Conservation (phyloP, 2,113 vertebrate genomes). For the Pachypanchax playfairii region DNA sequence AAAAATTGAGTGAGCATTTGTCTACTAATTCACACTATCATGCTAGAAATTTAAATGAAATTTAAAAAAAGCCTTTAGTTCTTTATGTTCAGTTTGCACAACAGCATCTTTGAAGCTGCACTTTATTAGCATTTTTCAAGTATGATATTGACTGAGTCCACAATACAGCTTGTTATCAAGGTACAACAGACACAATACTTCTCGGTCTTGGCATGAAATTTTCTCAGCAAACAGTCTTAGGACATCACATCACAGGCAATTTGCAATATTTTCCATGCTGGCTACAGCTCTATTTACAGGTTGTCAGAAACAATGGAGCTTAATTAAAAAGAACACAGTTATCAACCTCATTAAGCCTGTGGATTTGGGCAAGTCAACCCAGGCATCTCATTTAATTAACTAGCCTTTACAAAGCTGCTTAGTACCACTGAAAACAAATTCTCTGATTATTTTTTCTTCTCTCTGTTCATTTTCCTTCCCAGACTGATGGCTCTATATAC, state of each 20-base stretch:
- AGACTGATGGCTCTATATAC: not conserved
- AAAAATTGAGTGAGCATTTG: not conserved
- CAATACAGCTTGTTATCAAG: conserved; percentile 27
- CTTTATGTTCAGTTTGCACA: not conserved
- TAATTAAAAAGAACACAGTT: conserved; percentile 67
- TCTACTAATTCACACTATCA: not conserved
- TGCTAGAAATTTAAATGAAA: not conserved
- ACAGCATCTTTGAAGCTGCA: not conserved
- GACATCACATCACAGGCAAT: conserved; percentile 40
- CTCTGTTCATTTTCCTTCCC: not conserved
- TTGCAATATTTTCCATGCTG: conserved; percentile 30
- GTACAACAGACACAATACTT: conserved; percentile 10
- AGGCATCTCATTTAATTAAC: conserved; percentile 67
- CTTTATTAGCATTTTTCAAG: not conserved
- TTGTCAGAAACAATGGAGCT: conserved; percentile 57
- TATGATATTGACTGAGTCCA: not conserved
- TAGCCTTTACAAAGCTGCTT: conserved; percentile 48
- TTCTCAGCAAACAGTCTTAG: conserved; percentile 26
- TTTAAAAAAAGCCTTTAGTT: no score
- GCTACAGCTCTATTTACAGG: conserved; percentile 53
- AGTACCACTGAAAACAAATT: conserved; percentile 19
- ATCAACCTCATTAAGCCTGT: conserved; percentile 53
- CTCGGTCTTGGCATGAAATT: conserved; percentile 16
- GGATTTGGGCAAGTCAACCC: conserved; percentile 48
- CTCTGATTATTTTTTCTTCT: not conserved